Base-by-base conservation (phyloP, 2,113 vertebrate species). In the Cyprinus carpio region DNA sequence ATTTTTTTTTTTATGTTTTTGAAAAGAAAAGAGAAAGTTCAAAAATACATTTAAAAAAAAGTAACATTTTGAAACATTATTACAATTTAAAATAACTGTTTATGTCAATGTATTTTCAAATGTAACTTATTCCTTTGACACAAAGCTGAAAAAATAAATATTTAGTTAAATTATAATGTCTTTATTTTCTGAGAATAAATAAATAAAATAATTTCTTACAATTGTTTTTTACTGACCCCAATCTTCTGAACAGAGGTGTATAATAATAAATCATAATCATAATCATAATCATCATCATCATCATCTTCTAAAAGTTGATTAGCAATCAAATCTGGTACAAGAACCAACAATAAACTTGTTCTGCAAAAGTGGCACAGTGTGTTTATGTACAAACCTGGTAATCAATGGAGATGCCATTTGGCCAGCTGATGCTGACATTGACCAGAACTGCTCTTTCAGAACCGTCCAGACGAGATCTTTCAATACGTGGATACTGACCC, bases 401-500 rank as follows among this genome's bases (percentile, higher is more conserved):
- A 93, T 99, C 98, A 0, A 99, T 95, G 0, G 98, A 99, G 82
- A 99, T 98, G 27, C 98, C 98, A 0, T 99, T 99, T 85, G 98
- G 98, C 97, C 98, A 99, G 74, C 97, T 99, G 94, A 99, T 99
- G 93, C 96, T 99, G 87, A 91, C 91, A 0, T 98, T 98, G 40
- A 99, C 97, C 83, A 99, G 88, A 76, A 99, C 96, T 87, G 95
- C 86, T 23, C 97, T 94, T 87, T 97, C 95, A 0, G 96, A 93
- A 25, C 98, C 98, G 0, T 99, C 97, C 75, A 99, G 91, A 37
- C 95, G 95, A 0, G 97, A 97, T 25, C 97, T 95, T 89, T 99
- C 98, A 0, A 99, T 99, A 29, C 98, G 97, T 0, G 98, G 98
- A 82, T 98, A 98, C 92, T 98, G 98, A 74, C 98, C 98, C 98